These are phyloP conservation scores for Frieseomelitta varia DNA, from an alignment of 1,140 invertebrate genomes.

Conservation along the genomic window DNA sequence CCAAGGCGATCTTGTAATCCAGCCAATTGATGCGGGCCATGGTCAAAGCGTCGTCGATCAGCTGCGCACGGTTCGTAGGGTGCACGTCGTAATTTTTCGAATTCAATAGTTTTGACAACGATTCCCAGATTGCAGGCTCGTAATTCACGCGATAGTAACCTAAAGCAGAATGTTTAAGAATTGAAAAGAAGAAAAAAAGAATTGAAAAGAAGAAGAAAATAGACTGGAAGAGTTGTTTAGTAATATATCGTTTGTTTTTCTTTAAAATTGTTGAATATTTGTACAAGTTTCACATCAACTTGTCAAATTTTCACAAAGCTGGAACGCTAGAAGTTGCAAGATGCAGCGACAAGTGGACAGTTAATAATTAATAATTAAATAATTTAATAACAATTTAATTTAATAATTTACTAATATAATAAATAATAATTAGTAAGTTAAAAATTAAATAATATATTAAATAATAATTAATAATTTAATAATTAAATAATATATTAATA, in stretches of 20 bases:
- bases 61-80: constrained; percentile 82
- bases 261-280: not conserved
- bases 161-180: constrained; percentile 21
- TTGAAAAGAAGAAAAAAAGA: no score
- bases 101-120: constrained; percentile 68
- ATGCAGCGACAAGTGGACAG: no score
- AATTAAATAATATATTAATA: no score
- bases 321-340: no score
- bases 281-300: not conserved
- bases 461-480: no score
- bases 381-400: no score
- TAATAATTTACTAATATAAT: no score
- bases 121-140: constrained; percentile 79
- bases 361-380: no score
- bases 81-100: constrained; percentile 70
- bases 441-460: no score
- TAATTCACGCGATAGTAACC: constrained; percentile 83
- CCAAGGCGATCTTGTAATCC: constrained; percentile 80
- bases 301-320: not conserved
- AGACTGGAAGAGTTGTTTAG: no score
- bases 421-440: no score
- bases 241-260: not conserved
- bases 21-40: constrained; percentile 73
- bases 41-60: constrained; percentile 89
- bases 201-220: not conserved